Conservation (phyloP, 1,140 invertebrate genomes). For the Drosophila rhopaloa region DNA sequence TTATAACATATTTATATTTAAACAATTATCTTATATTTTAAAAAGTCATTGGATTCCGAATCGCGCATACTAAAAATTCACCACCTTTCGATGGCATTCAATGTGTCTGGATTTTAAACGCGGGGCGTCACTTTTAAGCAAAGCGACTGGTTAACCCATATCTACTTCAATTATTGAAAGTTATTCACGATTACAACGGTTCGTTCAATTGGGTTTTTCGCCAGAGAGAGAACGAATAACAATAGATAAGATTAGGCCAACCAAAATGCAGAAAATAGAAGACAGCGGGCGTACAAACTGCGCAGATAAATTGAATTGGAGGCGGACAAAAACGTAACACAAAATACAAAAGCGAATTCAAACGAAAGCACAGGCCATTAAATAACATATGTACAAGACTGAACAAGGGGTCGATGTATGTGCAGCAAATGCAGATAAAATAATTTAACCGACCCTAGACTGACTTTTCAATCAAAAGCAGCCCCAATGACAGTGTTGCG, state of each 20-base stretch:
- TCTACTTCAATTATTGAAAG: neutral
- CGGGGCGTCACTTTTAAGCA: too few species aligned
- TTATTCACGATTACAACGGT: neutral
- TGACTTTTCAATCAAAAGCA: slow-evolving; percentile 67
- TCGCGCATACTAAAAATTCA: too few species aligned
- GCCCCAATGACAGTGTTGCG: slow-evolving; percentile 17
- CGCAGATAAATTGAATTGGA: slow-evolving; percentile 45
- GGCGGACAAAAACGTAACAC: slow-evolving; percentile 17
- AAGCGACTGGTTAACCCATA: neutral
- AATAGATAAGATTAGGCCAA: slow-evolving; percentile 24
- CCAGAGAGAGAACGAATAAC: neutral
- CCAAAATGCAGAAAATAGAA: slow-evolving; percentile 17
- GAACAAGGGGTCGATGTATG: slow-evolving; percentile 7
- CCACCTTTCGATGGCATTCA: too few species aligned
- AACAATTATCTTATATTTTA: too few species aligned
- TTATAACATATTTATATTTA: too few species aligned
- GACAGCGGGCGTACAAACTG: slow-evolving; percentile 13
- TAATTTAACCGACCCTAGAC: slow-evolving; percentile 62
- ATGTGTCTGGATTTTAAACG: too few species aligned
- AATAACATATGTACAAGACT: slow-evolving; percentile 35
- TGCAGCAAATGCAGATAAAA: slow-evolving; percentile 50
- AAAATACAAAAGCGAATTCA: slow-evolving; percentile 29
- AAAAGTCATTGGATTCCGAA: too few species aligned
- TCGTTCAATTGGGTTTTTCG: neutral
- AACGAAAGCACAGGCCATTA: slow-evolving; percentile 52